Evolutionary conservation across 2,888 invertebrate genomes (phyloP).

Genomic region (Teleogryllus oceanicus): DNA sequence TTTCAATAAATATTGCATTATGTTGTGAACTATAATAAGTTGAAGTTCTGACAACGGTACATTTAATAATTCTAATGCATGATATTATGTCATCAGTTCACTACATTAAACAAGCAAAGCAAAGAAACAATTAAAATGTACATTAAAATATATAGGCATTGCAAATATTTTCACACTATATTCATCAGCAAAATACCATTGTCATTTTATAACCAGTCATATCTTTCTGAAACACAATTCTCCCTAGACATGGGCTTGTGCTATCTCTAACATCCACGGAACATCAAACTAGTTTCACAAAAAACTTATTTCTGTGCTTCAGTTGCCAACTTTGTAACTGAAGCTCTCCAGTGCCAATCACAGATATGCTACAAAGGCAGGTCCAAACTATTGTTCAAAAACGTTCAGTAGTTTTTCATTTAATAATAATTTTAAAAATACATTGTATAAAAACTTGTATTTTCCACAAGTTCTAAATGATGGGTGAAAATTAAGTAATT

Average conservation of each 20-base stretch:
- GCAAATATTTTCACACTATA: background rate
- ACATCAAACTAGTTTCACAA: background rate
- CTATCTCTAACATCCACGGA: background rate
- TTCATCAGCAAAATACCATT: background rate
- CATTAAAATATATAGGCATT: constrained; percentile 3
- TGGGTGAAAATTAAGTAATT: background rate
- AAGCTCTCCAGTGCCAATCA: background rate
- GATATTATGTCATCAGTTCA: background rate
- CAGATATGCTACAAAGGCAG: background rate
- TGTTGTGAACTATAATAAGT: constrained; percentile 1
- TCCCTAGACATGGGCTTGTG: constrained; percentile 10
- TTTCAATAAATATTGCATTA: background rate
- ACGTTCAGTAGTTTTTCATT: background rate
- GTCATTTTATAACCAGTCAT: constrained; percentile 1
- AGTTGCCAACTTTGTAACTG: background rate
- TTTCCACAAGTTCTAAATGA: background rate
- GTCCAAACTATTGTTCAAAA: constrained; percentile 2
- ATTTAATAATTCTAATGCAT: background rate
- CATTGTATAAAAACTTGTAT: background rate
- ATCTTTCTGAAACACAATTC: background rate
- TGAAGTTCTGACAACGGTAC: background rate
- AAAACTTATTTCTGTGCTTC: background rate
- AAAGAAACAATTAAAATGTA: background rate
- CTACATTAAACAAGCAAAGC: background rate
- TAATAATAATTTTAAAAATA: background rate